phyloP scores from a whole-genome alignment of 2,113 vertebrate genomes.

The Heptranchias perlo region DNA sequence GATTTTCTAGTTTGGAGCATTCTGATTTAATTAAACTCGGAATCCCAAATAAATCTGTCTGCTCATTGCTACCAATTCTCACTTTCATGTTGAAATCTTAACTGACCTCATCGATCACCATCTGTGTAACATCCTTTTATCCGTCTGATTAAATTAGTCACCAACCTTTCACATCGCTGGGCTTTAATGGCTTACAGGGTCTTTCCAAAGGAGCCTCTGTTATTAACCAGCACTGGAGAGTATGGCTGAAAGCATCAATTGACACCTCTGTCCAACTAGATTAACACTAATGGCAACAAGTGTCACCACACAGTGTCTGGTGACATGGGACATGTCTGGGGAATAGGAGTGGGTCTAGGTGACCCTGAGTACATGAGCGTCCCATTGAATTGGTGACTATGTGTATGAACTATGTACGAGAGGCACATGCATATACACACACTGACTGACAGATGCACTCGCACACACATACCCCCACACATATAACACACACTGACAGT shows the following conservation, averaged over 20 bases:
- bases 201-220: not conserved
- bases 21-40: not conserved
- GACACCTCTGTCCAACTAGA: not conserved
- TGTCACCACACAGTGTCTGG: not conserved
- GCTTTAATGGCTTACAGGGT: constrained; percentile 2
- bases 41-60: not conserved
- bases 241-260: not conserved
- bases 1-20: not conserved
- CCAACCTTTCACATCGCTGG: not conserved
- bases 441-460: not conserved
- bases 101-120: constrained; percentile 30
- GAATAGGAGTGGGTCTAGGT: not conserved
- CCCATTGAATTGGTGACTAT: not conserved
- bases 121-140: constrained; percentile 23
- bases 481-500: not conserved
- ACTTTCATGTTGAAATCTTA: not conserved
- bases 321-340: not conserved
- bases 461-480: not conserved
- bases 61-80: not conserved
- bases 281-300: constrained; percentile 20
- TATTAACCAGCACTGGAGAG: not conserved
- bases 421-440: not conserved
- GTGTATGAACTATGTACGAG: not conserved
- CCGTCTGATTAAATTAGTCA: constrained; percentile 32
- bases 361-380: not conserved